Evolutionary conservation across 2,888 invertebrate genomes (phyloP).

Genomic region (Lepidonotus clava): DNA sequence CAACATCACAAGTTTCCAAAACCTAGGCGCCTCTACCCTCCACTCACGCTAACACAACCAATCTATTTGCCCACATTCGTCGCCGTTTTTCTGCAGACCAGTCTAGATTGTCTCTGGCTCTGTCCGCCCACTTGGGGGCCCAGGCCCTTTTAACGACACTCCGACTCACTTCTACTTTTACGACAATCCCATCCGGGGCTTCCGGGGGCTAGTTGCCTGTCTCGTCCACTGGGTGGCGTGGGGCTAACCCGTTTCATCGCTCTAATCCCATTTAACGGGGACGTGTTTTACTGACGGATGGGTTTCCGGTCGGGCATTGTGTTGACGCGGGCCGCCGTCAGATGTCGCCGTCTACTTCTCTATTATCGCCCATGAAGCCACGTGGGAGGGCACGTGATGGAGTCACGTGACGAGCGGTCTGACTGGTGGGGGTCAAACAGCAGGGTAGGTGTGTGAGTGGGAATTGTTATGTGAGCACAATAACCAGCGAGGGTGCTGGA

Average conservation of each 20-base stretch:
- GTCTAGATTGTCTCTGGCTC: too few relatives aligned
- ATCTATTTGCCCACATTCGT: not conserved
- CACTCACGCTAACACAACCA: too few relatives aligned
- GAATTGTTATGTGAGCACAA: too few relatives aligned
- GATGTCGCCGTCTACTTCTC: not conserved
- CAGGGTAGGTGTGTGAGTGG: too few relatives aligned
- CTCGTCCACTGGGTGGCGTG: not conserved
- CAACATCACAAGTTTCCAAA: too few relatives aligned
- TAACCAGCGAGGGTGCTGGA: too few relatives aligned
- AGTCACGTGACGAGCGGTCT: too few relatives aligned
- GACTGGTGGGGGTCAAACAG: too few relatives aligned
- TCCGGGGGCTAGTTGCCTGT: not conserved
- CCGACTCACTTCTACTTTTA: not conserved
- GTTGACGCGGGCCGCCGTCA: not conserved
- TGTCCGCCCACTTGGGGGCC: too few relatives aligned
- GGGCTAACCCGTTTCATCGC: not conserved
- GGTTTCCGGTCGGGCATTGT: not conserved
- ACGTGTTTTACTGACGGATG: not conserved
- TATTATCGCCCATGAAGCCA: not conserved
- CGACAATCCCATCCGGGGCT: not conserved
- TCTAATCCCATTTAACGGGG: slow-evolving; percentile 18
- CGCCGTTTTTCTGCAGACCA: too few relatives aligned
- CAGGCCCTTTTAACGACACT: not conserved
- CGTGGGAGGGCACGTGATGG: not conserved
- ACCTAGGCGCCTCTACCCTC: too few relatives aligned